phyloP scores from a whole-genome alignment of 2,888 invertebrate genomes.

The Sinodicranocentrus sp. region DNA sequence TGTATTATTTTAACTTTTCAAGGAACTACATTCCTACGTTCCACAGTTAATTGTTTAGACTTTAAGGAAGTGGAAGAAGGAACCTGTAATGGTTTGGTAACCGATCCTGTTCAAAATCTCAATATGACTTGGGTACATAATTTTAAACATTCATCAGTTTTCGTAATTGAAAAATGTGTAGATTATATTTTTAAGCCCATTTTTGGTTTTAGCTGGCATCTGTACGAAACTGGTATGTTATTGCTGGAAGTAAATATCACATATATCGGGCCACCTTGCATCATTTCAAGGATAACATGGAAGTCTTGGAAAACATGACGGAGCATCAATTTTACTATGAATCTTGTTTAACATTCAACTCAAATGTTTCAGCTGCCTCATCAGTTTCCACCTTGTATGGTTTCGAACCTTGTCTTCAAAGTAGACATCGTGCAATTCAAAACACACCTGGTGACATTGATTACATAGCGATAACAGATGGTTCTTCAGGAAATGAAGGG shows the following conservation, averaged over 20 bases:
- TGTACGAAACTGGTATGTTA: neutral
- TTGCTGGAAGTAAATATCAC: conserved; percentile 5
- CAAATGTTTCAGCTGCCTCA: neutral
- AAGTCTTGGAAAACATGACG: neutral
- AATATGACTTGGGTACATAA: neutral
- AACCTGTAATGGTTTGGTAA: neutral
- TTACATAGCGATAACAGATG: neutral
- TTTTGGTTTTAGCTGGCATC: neutral
- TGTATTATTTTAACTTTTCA: too few relatives aligned
- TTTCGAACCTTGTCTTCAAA: neutral
- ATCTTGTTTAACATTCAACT: conserved; percentile 4
- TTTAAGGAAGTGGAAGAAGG: neutral
- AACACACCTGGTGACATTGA: neutral
- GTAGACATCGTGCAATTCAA: neutral
- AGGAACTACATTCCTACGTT: too few relatives aligned
- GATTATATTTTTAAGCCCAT: neutral
- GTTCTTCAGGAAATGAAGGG: too few relatives aligned
- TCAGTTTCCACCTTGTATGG: neutral
- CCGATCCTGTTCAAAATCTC: neutral
- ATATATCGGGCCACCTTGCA: neutral
- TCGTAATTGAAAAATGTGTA: neutral
- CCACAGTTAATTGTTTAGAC: too few relatives aligned
- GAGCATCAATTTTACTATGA: conserved; percentile 38
- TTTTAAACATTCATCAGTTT: neutral
- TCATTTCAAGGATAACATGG: neutral